Base-by-base conservation (phyloP, 2,888 invertebrate genomes). In the Uloborus plumipes region DNA sequence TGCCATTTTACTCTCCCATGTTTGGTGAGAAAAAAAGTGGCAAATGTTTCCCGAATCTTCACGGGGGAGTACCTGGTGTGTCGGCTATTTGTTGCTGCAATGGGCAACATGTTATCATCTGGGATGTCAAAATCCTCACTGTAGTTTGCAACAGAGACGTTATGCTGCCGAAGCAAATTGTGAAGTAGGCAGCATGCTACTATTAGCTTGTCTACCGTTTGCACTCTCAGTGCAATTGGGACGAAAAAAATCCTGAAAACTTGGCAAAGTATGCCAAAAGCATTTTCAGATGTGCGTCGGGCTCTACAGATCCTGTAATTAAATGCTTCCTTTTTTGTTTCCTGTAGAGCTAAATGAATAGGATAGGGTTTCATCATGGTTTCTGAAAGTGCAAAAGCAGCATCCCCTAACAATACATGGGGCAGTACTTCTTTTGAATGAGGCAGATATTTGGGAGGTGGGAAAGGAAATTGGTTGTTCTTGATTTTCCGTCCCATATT, bases 231-330 rank as follows among this genome's bases (percentile, higher is more conserved):
- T 1, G 51, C 18, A 11, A 67, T 66, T 1, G 75, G 65, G 4
- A 15, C 6, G n/a, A 55, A 53, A n/a, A 76, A 76, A 15, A 76
- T n/a, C 22, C 66, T 47, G 39, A 76, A 76, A 2, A n/a, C 15
- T 14, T 31, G 31, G 20, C 47, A n/a, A 3, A 59, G 16, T 13
- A 76, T 69, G 13, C 76, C 76, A 47, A 76, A 76, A 2, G 76
- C 76, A 49, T 67, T 76, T 31, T 75, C 76, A 4, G 49, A 59
- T 7, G 50, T 50, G 6, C 69, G 22, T 31, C 67, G 31, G 4
- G 69, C 76, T 58, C 76, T n/a, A 18, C 50, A 59, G 4, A 69
- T 26, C 55, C 69, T 26, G 58, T 69, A 59, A 69, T 76, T 76
- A 16, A 55, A 69, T 4, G 49, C 69, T 11, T 13, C 47, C 20